Percentiles rank a stretch among this genome's conserved stretches.
Conservation (phyloP, 2,113 vertebrate species). For the Gymnogyps californianus region DNA sequence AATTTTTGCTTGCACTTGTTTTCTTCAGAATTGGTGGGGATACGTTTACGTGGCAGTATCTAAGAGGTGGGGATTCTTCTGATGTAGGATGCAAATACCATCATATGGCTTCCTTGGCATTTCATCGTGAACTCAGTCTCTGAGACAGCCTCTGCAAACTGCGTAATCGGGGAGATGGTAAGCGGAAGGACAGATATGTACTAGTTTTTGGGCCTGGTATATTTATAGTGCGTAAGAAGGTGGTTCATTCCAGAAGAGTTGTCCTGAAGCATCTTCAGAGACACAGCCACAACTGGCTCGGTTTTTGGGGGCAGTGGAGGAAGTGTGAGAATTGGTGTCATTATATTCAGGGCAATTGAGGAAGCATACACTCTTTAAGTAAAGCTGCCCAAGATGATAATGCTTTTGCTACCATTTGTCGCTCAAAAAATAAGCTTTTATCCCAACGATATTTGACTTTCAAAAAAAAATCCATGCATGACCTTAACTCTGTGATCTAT, state of each 20-base stretch:
- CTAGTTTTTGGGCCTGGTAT: background rate
- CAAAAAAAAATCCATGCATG: background rate
- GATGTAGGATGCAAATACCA: background rate
- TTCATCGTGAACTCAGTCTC: background rate
- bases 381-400: background rate
- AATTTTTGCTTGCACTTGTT: background rate
- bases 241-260: background rate
- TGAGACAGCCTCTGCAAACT: background rate
- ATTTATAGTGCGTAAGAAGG: background rate
- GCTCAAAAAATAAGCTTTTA: background rate
- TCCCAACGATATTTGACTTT: background rate
- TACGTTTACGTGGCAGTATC: background rate
- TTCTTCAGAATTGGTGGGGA: background rate
- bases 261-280: background rate
- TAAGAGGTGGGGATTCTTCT: background rate
- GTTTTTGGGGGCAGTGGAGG: background rate
- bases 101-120: background rate
- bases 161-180: background rate
- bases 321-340: background rate
- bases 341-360: background rate
- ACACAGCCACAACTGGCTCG: fast-evolving
- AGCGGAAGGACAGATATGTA: background rate
- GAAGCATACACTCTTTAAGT: background rate
- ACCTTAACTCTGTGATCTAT: background rate
- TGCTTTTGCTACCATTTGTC: background rate